phyloP scores from a whole-genome alignment of 2,888 invertebrate species.

The Amphipyra berbera region DNA sequence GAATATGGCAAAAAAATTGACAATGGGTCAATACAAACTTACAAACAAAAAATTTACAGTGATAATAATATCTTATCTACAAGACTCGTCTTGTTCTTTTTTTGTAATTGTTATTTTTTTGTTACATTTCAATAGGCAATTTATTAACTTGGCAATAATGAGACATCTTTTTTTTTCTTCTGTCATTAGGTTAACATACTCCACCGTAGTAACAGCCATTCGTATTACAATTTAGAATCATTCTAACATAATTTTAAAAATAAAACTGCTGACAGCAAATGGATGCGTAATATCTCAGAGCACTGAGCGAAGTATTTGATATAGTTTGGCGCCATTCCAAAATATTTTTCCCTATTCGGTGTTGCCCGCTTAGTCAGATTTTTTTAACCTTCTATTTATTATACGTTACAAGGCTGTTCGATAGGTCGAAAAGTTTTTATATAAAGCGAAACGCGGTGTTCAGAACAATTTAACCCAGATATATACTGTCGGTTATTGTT shows the following conservation, averaged over 20 bases:
- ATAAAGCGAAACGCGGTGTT: constrained; percentile 6
- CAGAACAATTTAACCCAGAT: neutral
- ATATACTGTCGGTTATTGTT: neutral
- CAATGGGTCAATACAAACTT: too few relatives aligned
- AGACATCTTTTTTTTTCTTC: neutral
- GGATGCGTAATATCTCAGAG: constrained; percentile 4
- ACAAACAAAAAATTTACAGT: too few relatives aligned
- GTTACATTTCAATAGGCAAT: too few relatives aligned
- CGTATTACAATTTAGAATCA: constrained; percentile 4
- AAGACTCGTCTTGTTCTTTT: too few relatives aligned
- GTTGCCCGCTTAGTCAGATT: constrained; percentile 31
- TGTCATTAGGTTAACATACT: constrained; percentile 5
- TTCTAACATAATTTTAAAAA: constrained; percentile 47
- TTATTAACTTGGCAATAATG: neutral
- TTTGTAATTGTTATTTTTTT: too few relatives aligned
- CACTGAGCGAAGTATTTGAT: constrained; percentile 18
- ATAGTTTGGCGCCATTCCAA: constrained; percentile 46
- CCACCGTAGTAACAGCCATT: constrained; percentile 15
- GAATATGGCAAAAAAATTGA: neutral
- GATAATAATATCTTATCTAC: too few relatives aligned
- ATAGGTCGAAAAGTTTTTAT: constrained; percentile 20
- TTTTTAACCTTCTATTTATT: constrained; percentile 39
- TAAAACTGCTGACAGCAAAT: constrained; percentile 24
- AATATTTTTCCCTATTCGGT: constrained; percentile 48
- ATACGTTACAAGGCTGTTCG: constrained; percentile 36